phyloP scores from a whole-genome alignment of 2,888 invertebrate genomes.

The Atethmia centrago region DNA sequence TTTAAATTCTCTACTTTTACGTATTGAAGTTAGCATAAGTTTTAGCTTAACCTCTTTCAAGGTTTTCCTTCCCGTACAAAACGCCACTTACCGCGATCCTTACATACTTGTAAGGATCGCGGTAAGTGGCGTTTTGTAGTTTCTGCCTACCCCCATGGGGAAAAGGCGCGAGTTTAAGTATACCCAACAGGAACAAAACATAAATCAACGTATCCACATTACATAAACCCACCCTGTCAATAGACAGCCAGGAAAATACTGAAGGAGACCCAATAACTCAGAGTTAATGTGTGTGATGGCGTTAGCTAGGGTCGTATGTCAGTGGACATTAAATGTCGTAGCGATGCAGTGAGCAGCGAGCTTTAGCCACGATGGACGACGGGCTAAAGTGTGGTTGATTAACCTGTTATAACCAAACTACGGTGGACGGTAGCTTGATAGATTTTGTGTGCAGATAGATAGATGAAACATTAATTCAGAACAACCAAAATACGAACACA shows the following conservation, averaged over 20 bases:
- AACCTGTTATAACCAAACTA: conserved; percentile 24
- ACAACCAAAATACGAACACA: neutral
- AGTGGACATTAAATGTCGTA: conserved; percentile 41
- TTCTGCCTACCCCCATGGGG: neutral
- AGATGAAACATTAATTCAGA: neutral
- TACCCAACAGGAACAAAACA: neutral
- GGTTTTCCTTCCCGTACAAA: too few relatives aligned
- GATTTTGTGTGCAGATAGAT: neutral
- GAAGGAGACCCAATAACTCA: conserved; percentile 48
- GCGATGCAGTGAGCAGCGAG: conserved; percentile 24
- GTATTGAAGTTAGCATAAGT: neutral
- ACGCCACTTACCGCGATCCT: too few relatives aligned
- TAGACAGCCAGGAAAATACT: conserved; percentile 34
- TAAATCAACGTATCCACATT: neutral
- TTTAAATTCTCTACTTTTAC: neutral
- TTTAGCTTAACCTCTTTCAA: neutral
- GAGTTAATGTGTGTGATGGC: conserved; percentile 38
- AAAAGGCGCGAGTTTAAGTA: neutral
- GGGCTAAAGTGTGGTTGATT: conserved; percentile 46
- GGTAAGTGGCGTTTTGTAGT: neutral
- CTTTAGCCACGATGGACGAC: conserved; percentile 39
- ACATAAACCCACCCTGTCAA: neutral
- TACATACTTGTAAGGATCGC: too few relatives aligned
- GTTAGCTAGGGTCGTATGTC: conserved; percentile 38
- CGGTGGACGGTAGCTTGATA: conserved; percentile 7